Percentiles rank a stretch among this genome's conserved stretches.
Evolutionary conservation across 2,888 invertebrate genomes (phyloP).

Genomic region (Reticulitermes lucifugus): DNA sequence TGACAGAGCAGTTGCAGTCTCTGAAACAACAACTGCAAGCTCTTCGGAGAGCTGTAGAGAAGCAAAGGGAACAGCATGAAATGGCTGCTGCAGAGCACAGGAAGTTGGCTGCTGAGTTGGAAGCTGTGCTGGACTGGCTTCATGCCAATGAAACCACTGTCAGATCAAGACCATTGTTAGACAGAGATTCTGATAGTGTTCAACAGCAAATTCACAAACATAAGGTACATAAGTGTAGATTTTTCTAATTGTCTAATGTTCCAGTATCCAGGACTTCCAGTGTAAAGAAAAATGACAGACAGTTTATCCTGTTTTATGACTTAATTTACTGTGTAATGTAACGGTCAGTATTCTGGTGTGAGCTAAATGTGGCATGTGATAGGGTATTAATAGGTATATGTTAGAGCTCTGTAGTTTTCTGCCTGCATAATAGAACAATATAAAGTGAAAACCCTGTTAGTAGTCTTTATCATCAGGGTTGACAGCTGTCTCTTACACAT

Average conservation of each 20-base stretch:
- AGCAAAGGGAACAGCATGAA: slow-evolving; percentile 88
- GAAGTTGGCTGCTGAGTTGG: slow-evolving; percentile 85
- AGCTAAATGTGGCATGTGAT: too few relatives aligned
- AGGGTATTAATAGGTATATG: too few relatives aligned
- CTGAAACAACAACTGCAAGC: slow-evolving; percentile 86
- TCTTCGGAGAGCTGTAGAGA: slow-evolving; percentile 84
- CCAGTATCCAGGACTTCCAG: too few relatives aligned
- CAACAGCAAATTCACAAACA: slow-evolving; percentile 85
- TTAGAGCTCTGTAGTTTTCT: too few relatives aligned
- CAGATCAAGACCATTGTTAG: slow-evolving; percentile 84
- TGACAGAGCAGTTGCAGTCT: slow-evolving; percentile 88
- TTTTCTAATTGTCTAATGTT: neutral
- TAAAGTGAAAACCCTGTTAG: too few relatives aligned
- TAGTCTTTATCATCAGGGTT: too few relatives aligned
- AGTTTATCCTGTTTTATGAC: too few relatives aligned
- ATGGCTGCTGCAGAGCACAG: slow-evolving; percentile 88
- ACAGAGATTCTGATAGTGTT: slow-evolving; percentile 82
- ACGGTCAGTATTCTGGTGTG: too few relatives aligned
- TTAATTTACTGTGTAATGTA: too few relatives aligned
- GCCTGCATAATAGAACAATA: too few relatives aligned
- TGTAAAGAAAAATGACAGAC: too few relatives aligned
- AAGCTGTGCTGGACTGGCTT: slow-evolving; percentile 84
- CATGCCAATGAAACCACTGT: slow-evolving; percentile 85
- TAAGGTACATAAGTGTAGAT: slow-evolving; percentile 60
- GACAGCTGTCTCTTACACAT: too few relatives aligned